phyloP scores from a whole-genome alignment of 2,888 invertebrate genomes.

The Copidosoma aretas region DNA sequence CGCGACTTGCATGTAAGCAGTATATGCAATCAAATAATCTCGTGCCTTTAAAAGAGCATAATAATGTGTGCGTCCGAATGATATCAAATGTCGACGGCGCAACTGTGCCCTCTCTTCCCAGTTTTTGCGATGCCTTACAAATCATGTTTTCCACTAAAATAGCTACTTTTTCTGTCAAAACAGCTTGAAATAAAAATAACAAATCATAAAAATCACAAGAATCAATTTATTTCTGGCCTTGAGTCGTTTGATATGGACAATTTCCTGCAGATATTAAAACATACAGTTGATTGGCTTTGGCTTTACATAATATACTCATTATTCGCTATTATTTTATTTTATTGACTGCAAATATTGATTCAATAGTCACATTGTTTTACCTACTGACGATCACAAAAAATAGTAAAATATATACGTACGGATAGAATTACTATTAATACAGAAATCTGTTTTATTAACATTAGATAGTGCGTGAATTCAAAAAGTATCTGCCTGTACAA shows the following conservation, averaged over 20 bases:
- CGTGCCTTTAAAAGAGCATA: constrained; percentile 44
- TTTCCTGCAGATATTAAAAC: constrained; percentile 38
- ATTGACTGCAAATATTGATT: not conserved
- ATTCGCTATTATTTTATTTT: not conserved
- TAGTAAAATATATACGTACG: too few species aligned
- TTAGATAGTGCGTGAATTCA: too few species aligned
- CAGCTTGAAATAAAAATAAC: constrained; percentile 61
- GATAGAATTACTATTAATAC: too few species aligned
- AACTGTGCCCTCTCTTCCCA: constrained; percentile 55
- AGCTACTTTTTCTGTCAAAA: constrained; percentile 58
- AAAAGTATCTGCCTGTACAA: too few species aligned
- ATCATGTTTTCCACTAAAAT: constrained; percentile 54
- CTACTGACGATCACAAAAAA: too few species aligned
- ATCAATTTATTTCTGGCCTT: constrained; percentile 34
- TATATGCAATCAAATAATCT: constrained; percentile 30
- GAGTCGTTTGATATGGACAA: constrained; percentile 34
- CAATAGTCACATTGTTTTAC: too few species aligned
- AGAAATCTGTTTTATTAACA: too few species aligned
- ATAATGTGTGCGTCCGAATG: constrained; percentile 27
- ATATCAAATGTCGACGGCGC: constrained; percentile 44
- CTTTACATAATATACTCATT: constrained; percentile 36
- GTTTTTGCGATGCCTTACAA: constrained; percentile 57
- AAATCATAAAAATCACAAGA: constrained; percentile 52
- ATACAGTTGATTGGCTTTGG: too few species aligned
- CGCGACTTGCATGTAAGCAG: constrained; percentile 27